phyloP scores from a whole-genome alignment of 2,113 vertebrate species.

The Hoplias malabaricus region DNA sequence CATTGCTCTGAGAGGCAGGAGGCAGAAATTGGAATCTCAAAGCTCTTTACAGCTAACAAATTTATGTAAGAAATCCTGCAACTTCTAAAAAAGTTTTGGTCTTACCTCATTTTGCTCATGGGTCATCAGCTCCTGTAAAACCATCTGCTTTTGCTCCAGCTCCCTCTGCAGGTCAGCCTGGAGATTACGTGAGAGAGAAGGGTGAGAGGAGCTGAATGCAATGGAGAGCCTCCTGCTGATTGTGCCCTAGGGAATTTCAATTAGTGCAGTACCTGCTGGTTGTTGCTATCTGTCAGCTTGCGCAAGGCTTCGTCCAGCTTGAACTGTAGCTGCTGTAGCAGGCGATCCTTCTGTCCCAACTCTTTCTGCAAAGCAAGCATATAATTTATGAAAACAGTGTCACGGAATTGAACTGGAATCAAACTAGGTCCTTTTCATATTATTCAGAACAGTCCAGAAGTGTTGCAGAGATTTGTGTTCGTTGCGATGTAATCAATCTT shows the following conservation, averaged over 20 bases:
- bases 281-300: constrained; percentile 79
- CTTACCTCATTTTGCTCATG: constrained; percentile 83
- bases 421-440: no score
- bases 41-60: neutral
- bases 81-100: neutral
- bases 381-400: neutral
- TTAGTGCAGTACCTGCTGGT: constrained; percentile 80
- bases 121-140: constrained; percentile 81
- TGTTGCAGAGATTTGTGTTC: no score
- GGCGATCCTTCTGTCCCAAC: constrained; percentile 86
- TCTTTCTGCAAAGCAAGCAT: constrained; percentile 80
- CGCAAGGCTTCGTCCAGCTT: constrained; percentile 84
- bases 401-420: no score
- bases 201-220: neutral
- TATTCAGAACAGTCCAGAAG: no score
- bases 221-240: neutral
- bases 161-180: constrained; percentile 83
- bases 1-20: constrained; percentile 79
- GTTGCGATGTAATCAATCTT: no score
- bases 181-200: constrained; percentile 16
- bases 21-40: constrained; percentile 47
- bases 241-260: neutral
- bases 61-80: neutral
- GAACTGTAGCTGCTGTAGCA: constrained; percentile 86
- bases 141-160: constrained; percentile 80